A percentile compares a stretch with the other conserved stretches of the same genome.
phyloP scores from a whole-genome alignment of 2,797 vertebrate species.

The Capromys pilorides region DNA sequence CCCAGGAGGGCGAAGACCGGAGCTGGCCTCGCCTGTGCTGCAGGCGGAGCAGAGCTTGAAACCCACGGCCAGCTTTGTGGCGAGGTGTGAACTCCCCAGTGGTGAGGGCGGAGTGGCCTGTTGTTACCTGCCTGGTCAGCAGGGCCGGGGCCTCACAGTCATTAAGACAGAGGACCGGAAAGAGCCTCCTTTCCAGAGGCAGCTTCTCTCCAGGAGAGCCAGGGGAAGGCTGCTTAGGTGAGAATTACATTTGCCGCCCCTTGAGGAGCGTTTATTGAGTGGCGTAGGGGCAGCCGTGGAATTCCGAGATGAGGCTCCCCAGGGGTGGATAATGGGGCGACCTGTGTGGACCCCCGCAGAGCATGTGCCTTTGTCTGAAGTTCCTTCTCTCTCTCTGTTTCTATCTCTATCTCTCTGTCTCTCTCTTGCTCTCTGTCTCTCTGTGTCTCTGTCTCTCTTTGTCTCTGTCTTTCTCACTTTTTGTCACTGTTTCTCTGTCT shows the following conservation, averaged over 20 bases:
- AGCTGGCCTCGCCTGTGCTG: slow-evolving; percentile 53
- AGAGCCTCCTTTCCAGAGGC: slow-evolving; percentile 54
- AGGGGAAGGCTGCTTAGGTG: neutral
- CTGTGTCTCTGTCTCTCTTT: neutral
- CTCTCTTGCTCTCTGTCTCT: no score
- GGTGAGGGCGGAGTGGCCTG: neutral
- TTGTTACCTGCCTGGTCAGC: neutral
- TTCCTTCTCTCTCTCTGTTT: neutral
- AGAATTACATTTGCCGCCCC: slow-evolving; percentile 49
- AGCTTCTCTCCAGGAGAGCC: slow-evolving; percentile 27
- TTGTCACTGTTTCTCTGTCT: neutral
- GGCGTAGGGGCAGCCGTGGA: neutral
- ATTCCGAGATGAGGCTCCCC: slow-evolving; percentile 1
- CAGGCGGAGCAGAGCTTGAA: slow-evolving; percentile 38
- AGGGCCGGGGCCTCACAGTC: neutral
- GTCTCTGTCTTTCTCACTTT: neutral
- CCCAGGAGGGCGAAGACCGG: neutral
- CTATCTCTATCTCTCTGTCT: neutral
- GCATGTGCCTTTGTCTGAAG: rapidly evolving
- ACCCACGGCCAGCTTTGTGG: neutral
- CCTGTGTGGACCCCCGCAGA: neutral
- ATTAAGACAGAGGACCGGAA: neutral
- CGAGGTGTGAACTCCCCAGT: neutral
- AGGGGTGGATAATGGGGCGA: rapidly evolving
- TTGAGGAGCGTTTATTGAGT: slow-evolving; percentile 53